A percentile compares a stretch with the other conserved stretches of the same genome.
phyloP scores from a whole-genome alignment of 2,888 invertebrate genomes.

The Euspilapteryx auroguttella region DNA sequence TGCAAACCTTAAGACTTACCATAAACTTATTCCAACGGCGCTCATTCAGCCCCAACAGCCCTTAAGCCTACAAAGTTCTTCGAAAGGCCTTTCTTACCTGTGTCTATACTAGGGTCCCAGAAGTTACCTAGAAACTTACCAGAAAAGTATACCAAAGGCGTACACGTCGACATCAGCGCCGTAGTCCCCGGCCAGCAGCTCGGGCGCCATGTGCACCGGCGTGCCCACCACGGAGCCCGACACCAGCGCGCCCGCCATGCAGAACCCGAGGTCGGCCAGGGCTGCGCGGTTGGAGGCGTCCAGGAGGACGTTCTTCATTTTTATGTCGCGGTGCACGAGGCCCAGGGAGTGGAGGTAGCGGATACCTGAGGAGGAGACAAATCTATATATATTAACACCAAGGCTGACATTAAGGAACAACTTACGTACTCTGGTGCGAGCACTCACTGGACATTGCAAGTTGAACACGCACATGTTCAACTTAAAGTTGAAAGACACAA shows the following conservation, averaged over 20 bases:
- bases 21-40: no score
- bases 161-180: slow-evolving; percentile 86
- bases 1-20: no score
- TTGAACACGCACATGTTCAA: no score
- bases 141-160: slow-evolving; percentile 87
- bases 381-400: slow-evolving; percentile 1
- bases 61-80: no score
- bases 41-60: no score
- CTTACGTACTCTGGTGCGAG: no score
- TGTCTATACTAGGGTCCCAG: no score
- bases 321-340: slow-evolving; percentile 86
- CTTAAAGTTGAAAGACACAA: no score
- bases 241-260: slow-evolving; percentile 88
- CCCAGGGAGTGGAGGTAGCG: slow-evolving; percentile 88
- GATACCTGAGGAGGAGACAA: slow-evolving; percentile 52
- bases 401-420: no score
- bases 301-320: slow-evolving; percentile 85
- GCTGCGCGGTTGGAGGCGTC: slow-evolving; percentile 74
- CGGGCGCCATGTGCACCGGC: slow-evolving; percentile 92
- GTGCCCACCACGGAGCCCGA: slow-evolving; percentile 87
- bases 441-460: no score
- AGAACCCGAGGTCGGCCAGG: slow-evolving; percentile 80
- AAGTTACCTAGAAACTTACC: slow-evolving; percentile 51
- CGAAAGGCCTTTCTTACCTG: no score
- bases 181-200: slow-evolving; percentile 78